Percentiles rank a stretch among this genome's conserved stretches.
These are phyloP conservation scores for Geotrypetes seraphini DNA, from an alignment of 2,797 vertebrate species.

Conservation along the genomic window DNA sequence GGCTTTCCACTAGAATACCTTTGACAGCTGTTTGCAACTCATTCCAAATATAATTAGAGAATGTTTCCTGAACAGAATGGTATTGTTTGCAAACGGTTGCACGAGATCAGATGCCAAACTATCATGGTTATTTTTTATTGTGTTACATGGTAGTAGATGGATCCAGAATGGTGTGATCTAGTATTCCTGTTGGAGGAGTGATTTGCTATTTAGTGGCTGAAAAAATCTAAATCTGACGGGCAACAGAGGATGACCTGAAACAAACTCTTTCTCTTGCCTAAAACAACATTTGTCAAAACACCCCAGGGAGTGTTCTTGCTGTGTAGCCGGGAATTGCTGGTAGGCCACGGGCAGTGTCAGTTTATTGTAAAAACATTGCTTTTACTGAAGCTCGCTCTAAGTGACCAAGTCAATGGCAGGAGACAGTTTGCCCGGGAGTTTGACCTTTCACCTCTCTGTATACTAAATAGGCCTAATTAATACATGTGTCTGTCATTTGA, in stretches of 20 bases:
- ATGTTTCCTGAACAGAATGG: too few relatives aligned
- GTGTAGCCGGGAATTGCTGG: neutral
- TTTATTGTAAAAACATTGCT: constrained; percentile 36
- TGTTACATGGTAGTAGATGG: too few relatives aligned
- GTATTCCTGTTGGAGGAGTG: neutral
- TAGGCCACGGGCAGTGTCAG: neutral
- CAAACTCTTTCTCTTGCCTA: neutral
- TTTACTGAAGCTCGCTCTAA: constrained; percentile 14
- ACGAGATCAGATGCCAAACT: too few relatives aligned
- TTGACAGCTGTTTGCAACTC: too few relatives aligned
- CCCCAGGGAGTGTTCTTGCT: neutral
- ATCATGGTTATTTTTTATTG: too few relatives aligned
- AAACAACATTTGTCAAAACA: neutral
- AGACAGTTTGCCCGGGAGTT: constrained; percentile 49
- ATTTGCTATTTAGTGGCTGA: neutral
- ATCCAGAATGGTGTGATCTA: too few relatives aligned
- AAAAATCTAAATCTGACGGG: neutral
- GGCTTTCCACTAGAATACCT: too few relatives aligned
- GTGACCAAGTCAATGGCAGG: constrained; percentile 47
- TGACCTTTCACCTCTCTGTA: constrained; percentile 75
- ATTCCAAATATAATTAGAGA: too few relatives aligned
- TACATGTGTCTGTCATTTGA: constrained; percentile 81
- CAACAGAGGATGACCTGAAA: neutral
- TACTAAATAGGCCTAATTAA: constrained; percentile 82
- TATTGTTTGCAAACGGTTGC: too few relatives aligned